A percentile compares a stretch with the other conserved stretches of the same genome.
phyloP scores from a whole-genome alignment of 2,888 invertebrate genomes.

The Sympetrum striolatum region DNA sequence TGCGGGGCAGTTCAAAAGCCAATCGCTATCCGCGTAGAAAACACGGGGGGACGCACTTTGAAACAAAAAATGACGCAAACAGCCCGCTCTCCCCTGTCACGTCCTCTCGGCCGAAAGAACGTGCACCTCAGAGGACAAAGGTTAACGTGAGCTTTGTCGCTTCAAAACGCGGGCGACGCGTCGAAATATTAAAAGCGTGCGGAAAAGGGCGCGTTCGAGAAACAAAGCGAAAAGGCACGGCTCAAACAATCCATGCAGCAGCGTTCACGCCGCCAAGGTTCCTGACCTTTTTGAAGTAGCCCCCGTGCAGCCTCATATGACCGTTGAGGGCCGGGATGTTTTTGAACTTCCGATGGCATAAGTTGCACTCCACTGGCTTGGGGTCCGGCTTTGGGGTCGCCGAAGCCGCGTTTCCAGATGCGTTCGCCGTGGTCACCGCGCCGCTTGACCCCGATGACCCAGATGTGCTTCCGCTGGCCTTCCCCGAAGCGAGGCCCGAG shows the following conservation, averaged over 20 bases:
- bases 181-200: neutral
- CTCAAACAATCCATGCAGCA: neutral
- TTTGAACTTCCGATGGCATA: constrained; percentile 95
- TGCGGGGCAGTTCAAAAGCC: too few relatives aligned
- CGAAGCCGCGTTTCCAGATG: constrained; percentile 54
- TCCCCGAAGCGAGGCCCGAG: constrained; percentile 51
- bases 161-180: too few relatives aligned
- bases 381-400: constrained; percentile 58
- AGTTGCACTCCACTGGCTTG: constrained; percentile 92
- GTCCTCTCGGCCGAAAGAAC: too few relatives aligned
- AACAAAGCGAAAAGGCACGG: neutral
- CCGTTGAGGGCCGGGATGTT: constrained; percentile 97
- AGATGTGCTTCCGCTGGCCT: constrained; percentile 55
- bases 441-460: constrained; percentile 59
- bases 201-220: neutral
- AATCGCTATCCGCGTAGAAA: too few relatives aligned
- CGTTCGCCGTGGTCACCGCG: constrained; percentile 55
- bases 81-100: too few relatives aligned
- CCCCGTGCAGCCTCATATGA: constrained; percentile 97
- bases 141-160: too few relatives aligned
- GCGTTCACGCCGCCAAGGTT: neutral
- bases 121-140: too few relatives aligned
- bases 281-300: constrained; percentile 90
- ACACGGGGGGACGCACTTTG: too few relatives aligned
- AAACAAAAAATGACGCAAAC: too few relatives aligned